Evolutionary conservation across 2,113 vertebrate species (phyloP).

Genomic region (Paradoxurus hermaphroditus): DNA sequence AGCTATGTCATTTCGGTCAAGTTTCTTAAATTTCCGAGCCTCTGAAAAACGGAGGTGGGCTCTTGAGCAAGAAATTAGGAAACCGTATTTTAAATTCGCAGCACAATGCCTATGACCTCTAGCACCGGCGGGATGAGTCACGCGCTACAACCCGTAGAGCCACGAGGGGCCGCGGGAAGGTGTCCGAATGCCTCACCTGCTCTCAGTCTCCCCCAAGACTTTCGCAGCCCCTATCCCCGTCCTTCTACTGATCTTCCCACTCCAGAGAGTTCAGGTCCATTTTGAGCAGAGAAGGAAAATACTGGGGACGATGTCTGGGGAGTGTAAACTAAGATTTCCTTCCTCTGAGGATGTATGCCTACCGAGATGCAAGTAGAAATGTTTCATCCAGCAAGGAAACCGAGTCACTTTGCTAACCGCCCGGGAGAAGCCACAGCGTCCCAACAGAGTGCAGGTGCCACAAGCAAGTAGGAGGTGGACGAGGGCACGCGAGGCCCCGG

Average conservation of each 20-base stretch:
- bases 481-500: neutral
- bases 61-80: neutral
- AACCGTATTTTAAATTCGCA: neutral
- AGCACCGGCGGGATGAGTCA: neutral
- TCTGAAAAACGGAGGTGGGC: neutral
- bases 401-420: neutral
- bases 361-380: neutral
- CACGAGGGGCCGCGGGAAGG: neutral
- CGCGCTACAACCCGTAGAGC: neutral
- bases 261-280: neutral
- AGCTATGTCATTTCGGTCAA: neutral
- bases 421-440: neutral
- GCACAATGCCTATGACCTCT: neutral
- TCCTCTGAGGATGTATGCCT: neutral
- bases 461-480: neutral
- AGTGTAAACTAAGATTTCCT: neutral
- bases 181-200: neutral
- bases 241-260: neutral
- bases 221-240: neutral
- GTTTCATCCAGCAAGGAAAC: neutral
- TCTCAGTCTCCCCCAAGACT: neutral
- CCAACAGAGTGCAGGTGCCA: neutral
- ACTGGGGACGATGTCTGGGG: neutral
- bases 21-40: neutral
- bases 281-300: neutral